phyloP scores from a whole-genome alignment of 35 echinoderm and acorn worm genomes.

The Apostichopus californicus region DNA sequence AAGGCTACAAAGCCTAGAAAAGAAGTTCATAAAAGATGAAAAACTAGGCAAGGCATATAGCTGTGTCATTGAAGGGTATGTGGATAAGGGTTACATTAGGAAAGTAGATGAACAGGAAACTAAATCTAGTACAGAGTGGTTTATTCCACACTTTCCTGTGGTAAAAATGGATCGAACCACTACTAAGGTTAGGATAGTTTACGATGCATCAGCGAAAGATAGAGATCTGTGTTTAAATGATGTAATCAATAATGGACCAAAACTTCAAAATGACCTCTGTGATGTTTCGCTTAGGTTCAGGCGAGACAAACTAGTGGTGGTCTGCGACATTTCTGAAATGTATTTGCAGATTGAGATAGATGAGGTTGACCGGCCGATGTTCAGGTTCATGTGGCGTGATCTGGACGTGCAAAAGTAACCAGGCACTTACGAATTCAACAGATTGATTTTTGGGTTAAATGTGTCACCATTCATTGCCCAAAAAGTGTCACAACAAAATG shows the following conservation, averaged over 20 bases:
- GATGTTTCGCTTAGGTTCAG: conserved; percentile 43
- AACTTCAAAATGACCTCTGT: conserved; percentile 45
- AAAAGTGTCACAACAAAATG: conserved; percentile 51
- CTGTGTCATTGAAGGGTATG: conserved; percentile 2
- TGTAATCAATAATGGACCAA: conserved; percentile 52
- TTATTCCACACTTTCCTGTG: conserved; percentile 60
- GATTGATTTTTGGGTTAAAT: conserved; percentile 54
- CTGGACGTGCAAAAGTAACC: conserved; percentile 19
- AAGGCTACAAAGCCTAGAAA: not conserved
- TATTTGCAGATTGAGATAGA: conserved; percentile 12
- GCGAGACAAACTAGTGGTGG: conserved; percentile 6
- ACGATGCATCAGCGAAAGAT: conserved; percentile 41
- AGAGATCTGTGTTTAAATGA: conserved; percentile 59
- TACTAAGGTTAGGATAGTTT: conserved; percentile 51
- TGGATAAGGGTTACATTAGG: conserved; percentile 50
- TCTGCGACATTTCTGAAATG: conserved; percentile 32
- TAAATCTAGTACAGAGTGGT: conserved; percentile 9
- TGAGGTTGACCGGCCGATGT: conserved; percentile 17
- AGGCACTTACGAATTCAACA: conserved; percentile 40
- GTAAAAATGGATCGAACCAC: conserved; percentile 47
- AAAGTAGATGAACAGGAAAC: conserved; percentile 28
- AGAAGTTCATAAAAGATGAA: conserved; percentile 27
- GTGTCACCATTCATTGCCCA: conserved; percentile 54
- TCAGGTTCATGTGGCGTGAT: conserved; percentile 49
- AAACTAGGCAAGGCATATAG: conserved; percentile 9